Conservation (phyloP, 2,797 vertebrate species). For the Salarias fasciatus region DNA sequence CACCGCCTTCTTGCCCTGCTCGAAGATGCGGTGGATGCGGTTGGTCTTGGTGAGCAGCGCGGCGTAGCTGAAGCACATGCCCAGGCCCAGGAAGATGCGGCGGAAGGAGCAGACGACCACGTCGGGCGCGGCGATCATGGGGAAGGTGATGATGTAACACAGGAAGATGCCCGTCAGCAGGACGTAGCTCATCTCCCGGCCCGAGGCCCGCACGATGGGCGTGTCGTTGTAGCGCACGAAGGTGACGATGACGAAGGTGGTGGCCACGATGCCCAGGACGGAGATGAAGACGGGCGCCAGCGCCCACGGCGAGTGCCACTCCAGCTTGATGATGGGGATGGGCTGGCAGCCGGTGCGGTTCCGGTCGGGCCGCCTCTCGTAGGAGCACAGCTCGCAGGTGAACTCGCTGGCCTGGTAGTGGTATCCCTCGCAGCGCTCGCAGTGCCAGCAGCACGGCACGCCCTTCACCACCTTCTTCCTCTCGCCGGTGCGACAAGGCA, state of each 20-base stretch:
- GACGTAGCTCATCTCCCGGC: slow-evolving; percentile 95
- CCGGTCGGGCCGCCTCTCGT: slow-evolving; percentile 88
- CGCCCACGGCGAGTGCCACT: slow-evolving; percentile 97
- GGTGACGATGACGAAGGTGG: slow-evolving; percentile 90
- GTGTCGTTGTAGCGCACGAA: slow-evolving; percentile 94
- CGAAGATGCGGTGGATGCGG: slow-evolving; percentile 97
- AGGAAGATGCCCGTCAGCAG: slow-evolving; percentile 95
- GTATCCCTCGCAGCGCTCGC: slow-evolving; percentile 95
- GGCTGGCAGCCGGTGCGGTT: slow-evolving; percentile 92
- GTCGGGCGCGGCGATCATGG: slow-evolving; percentile 92
- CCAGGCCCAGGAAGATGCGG: slow-evolving; percentile 93
- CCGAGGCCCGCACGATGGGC: slow-evolving; percentile 92
- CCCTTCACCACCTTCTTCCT: slow-evolving; percentile 97
- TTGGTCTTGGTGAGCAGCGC: slow-evolving; percentile 97
- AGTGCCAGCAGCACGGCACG: slow-evolving; percentile 96
- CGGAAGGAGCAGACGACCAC: slow-evolving; percentile 90
- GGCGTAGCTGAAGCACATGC: slow-evolving; percentile 97
- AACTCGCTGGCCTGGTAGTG: slow-evolving; percentile 90
- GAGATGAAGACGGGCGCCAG: slow-evolving; percentile 92
- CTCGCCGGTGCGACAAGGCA: slow-evolving; percentile 91
- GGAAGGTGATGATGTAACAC: slow-evolving; percentile 94
- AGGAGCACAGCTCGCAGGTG: slow-evolving; percentile 91
- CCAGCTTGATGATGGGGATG: slow-evolving; percentile 94
- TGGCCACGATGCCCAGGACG: slow-evolving; percentile 91
- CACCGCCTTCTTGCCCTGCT: slow-evolving; percentile 94